Conservation (phyloP, 2,113 vertebrate genomes). For the Lophotis ruficrista region DNA sequence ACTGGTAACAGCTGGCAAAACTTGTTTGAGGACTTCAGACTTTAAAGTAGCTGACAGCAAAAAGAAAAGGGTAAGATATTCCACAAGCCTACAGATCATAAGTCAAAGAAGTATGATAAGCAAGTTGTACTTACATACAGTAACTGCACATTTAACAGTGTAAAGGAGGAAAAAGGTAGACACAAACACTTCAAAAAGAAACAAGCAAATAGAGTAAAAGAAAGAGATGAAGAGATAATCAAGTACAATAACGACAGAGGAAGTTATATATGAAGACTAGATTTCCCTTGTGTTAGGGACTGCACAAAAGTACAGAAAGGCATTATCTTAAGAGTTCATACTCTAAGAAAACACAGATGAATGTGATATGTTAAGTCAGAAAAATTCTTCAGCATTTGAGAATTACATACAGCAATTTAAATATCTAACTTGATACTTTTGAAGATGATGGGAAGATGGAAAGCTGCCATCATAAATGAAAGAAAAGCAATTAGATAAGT, state of each 20-base stretch:
- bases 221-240: not conserved
- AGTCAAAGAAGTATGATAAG: not conserved
- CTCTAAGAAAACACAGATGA: not conserved
- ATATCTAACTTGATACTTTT: not conserved
- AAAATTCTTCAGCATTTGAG: not conserved
- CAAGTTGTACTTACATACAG: not conserved
- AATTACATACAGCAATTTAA: not conserved
- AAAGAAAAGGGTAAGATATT: not conserved
- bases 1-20: not conserved
- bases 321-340: not conserved
- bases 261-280: not conserved
- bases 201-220: not conserved
- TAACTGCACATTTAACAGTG: not conserved
- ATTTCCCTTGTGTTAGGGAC: not conserved
- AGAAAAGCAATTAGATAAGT: not conserved
- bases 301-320: not conserved
- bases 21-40: not conserved
- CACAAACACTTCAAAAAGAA: not conserved
- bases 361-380: fast-evolving
- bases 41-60: not conserved
- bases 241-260: not conserved
- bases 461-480: not conserved
- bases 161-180: not conserved
- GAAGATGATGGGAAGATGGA: not conserved
- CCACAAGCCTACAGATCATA: not conserved